Evolutionary conservation across 2,888 invertebrate genomes (phyloP).

Genomic region (Iselma pallidipennis): DNA sequence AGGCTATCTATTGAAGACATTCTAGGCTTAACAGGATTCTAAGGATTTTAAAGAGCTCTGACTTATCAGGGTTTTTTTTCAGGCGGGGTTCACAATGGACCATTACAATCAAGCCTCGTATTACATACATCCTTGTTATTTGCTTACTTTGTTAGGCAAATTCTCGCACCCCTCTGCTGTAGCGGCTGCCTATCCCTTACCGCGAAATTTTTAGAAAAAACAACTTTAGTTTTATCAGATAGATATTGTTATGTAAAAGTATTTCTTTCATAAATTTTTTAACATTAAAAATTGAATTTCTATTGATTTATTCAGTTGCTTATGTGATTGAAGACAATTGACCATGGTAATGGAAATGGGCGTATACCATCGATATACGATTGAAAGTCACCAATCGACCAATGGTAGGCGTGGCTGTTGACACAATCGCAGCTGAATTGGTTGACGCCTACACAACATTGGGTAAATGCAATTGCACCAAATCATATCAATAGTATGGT

Average conservation of each 20-base stretch:
- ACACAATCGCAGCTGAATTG: constrained; percentile 21
- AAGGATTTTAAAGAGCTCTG: too few relatives aligned
- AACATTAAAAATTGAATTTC: too few relatives aligned
- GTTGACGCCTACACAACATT: constrained; percentile 31
- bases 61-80: too few relatives aligned
- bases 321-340: not conserved
- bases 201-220: not conserved
- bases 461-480: constrained; percentile 28
- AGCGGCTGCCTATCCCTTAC: not conserved
- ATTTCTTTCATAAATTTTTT: too few relatives aligned
- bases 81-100: too few relatives aligned
- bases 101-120: not conserved
- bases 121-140: too few relatives aligned
- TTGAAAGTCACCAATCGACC: constrained; percentile 34
- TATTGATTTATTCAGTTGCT: not conserved
- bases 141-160: not conserved
- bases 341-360: constrained; percentile 27
- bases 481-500: not conserved
- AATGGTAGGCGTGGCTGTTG: constrained; percentile 30
- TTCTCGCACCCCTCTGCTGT: not conserved
- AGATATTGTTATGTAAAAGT: too few relatives aligned
- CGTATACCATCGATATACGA: constrained; percentile 19
- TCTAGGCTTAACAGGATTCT: too few relatives aligned
- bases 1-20: too few relatives aligned
- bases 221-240: not conserved